Base-by-base conservation (phyloP, 2,113 vertebrate genomes). In the Ancistrus triradiatus region DNA sequence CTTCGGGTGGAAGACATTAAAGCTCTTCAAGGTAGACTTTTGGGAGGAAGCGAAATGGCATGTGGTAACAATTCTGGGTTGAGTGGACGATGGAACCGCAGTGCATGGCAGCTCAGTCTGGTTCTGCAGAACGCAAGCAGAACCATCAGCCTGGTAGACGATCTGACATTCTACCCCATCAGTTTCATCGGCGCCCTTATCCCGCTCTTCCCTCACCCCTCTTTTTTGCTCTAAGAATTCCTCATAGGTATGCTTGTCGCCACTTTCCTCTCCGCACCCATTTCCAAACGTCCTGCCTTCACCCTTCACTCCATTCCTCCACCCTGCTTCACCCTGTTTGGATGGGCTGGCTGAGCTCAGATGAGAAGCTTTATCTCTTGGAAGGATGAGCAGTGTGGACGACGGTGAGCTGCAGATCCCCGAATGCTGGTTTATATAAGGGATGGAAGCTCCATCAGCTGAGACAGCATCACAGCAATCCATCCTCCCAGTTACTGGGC, bases 401-500 rank as follows among this genome's bases (percentile, higher is more conserved):
- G 47, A 69, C 63, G 52, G 60, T 47, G 73, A 50, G 86, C 85
- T 91, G 90, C 89, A 89, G 88, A 57, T 59, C 55, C 71, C 71
- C 43, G 85, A 81, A 85, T 89, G 83, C 63, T 81, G 78, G 78
- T 87, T 71, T 56, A 52, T 50, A 53, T 64, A 53, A 48, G 61
- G 61, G 40, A 88, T 33, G 86, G 86, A 81, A 88, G 87, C 88
- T 86, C 90, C 89, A 91, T 93, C 88, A 85, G 90, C 88, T 88
- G 90, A 90, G 87, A 91, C 91, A 77, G 89, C 85, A 85, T 93
- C 92, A 93, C 92, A 92, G 90, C 90, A 88, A 89, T 93, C 92
- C 92, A 93, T 93, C 88, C 83, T 83, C 84, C 85, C 82, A 86
- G 83, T 83, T 84, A 90, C 86, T 84, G 77, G 87, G 85, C 89